Evolutionary conservation across 1,140 invertebrate species (phyloP).

Genomic region (Dendroctonus ponderosae): DNA sequence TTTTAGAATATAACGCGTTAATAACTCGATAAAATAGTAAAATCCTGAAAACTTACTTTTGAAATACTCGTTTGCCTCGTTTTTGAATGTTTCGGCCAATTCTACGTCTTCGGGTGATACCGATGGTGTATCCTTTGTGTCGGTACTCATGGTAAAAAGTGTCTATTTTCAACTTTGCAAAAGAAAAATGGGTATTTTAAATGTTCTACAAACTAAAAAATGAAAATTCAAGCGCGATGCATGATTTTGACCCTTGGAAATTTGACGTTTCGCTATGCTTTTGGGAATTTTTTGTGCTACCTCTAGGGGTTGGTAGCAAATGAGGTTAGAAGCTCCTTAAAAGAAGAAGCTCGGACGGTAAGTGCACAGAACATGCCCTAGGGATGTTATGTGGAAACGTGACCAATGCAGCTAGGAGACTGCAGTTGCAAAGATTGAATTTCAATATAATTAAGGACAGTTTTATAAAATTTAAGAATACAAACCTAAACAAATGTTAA

Average conservation of each 20-base stretch:
- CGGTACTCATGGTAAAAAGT: conserved; percentile 26
- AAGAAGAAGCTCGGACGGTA: no score
- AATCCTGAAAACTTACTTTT: conserved; percentile 66
- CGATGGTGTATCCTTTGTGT: conserved; percentile 18
- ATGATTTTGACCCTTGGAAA: background rate
- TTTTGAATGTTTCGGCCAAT: conserved; percentile 74
- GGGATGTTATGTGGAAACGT: no score
- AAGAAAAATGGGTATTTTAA: conserved; percentile 39
- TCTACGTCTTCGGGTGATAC: conserved; percentile 50
- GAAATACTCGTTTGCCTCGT: conserved; percentile 80
- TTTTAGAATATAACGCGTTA: background rate
- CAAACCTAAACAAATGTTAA: no score
- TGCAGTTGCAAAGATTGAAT: no score
- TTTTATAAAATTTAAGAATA: no score
- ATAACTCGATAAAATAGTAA: background rate
- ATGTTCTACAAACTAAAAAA: conserved; percentile 38
- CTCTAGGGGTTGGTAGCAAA: no score
- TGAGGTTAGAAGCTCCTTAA: no score
- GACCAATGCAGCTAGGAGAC: no score
- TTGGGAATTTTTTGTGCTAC: no score
- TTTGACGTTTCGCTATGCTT: no score
- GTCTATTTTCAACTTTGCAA: background rate
- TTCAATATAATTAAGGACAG: no score
- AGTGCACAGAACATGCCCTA: no score
- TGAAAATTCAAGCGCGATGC: background rate